Percentiles rank a stretch among this genome's conserved stretches.
phyloP scores from a whole-genome alignment of 2,113 vertebrate genomes.

The Labeo rohita region DNA sequence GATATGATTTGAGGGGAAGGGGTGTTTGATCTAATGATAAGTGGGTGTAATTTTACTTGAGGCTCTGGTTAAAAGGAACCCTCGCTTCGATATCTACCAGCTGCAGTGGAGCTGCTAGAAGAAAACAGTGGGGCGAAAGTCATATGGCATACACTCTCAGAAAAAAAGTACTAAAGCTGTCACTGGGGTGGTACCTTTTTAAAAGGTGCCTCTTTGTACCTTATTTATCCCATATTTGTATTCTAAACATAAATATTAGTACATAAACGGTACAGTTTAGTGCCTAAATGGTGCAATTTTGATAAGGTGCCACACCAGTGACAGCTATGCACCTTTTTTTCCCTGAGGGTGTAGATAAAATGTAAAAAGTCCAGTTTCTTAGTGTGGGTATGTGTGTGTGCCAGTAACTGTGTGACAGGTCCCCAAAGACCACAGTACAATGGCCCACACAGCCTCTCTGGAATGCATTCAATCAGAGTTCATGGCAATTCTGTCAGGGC shows the following conservation, averaged over 20 bases:
- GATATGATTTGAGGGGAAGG: constrained; percentile 39
- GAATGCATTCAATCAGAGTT: constrained; percentile 32
- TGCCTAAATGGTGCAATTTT: background rate
- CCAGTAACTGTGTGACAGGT: background rate
- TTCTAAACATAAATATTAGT: background rate
- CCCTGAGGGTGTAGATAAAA: background rate
- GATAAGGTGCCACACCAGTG: background rate
- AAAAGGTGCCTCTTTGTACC: background rate
- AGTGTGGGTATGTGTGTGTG: constrained; percentile 15
- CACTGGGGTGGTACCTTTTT: background rate
- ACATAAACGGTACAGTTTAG: background rate
- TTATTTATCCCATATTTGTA: background rate
- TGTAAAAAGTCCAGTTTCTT: background rate
- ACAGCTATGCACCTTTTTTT: background rate
- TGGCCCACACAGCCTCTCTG: constrained; percentile 2
- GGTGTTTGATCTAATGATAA: constrained; percentile 55
- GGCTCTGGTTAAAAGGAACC: constrained; percentile 39
- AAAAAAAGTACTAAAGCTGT: background rate
- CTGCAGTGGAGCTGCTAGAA: background rate
- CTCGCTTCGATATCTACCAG: constrained; percentile 48
- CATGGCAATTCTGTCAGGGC: background rate
- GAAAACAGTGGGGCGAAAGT: background rate
- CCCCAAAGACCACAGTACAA: constrained; percentile 30
- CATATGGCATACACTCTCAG: background rate
- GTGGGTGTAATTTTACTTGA: constrained; percentile 38